Percentiles rank a stretch among this genome's conserved stretches.
phyloP scores from a whole-genome alignment of 1,140 invertebrate genomes.

The Cydia pomonella region DNA sequence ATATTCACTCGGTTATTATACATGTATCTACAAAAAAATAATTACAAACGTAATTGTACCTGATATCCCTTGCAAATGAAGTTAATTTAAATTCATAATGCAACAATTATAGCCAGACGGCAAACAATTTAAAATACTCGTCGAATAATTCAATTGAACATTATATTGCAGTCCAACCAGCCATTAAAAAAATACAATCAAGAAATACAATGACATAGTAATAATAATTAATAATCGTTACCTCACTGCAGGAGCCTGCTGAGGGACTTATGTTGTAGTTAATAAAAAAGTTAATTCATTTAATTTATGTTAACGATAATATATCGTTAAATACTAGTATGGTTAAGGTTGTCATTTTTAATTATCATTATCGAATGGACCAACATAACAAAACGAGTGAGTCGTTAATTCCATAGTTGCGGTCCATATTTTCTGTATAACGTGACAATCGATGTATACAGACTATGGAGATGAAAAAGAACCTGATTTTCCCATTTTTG shows the following conservation, averaged over 20 bases:
- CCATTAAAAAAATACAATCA: not conserved
- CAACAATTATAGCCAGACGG: not conserved
- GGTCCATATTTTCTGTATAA: not conserved
- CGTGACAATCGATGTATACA: no score
- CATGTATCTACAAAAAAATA: not conserved
- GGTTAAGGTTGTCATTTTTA: constrained; percentile 9
- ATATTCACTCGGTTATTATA: not conserved
- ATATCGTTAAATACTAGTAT: not conserved
- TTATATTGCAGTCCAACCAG: not conserved
- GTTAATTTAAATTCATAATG: constrained; percentile 11
- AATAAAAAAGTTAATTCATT: constrained; percentile 35
- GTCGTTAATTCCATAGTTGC: not conserved
- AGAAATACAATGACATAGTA: constrained; percentile 3
- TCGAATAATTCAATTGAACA: constrained; percentile 1
- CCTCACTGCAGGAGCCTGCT: constrained; percentile 31
- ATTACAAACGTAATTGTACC: not conserved
- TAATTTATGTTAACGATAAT: constrained; percentile 11
- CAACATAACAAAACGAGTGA: not conserved
- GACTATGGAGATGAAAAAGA: no score
- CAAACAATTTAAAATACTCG: not conserved
- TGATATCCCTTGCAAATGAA: constrained; percentile 15
- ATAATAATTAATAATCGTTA: constrained; percentile 51
- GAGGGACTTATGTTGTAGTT: constrained; percentile 6
- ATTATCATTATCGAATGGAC: not conserved
- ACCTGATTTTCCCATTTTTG: no score